Conservation (phyloP, 2,888 invertebrate species). For the Lithosia quadra region DNA sequence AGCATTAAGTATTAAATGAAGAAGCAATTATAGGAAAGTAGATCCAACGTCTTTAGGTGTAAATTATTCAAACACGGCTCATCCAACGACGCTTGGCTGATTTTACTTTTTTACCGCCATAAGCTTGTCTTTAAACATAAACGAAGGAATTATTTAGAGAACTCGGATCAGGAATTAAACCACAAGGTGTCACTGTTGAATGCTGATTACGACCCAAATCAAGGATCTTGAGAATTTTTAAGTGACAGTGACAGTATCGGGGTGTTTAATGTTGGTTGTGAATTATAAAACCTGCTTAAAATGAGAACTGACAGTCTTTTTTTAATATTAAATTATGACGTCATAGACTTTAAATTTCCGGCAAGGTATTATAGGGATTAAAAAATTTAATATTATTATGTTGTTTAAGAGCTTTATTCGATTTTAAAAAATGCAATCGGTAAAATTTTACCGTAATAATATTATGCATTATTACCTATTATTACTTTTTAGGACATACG, state of each 20-base stretch:
- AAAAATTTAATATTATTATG: neutral
- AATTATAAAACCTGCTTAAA: constrained; percentile 37
- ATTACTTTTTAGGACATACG: no score
- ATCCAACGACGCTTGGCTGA: constrained; percentile 72
- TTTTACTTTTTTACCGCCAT: constrained; percentile 75
- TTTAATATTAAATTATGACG: constrained; percentile 8
- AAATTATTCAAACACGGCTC: constrained; percentile 83
- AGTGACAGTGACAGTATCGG: constrained; percentile 51
- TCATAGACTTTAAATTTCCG: constrained; percentile 13
- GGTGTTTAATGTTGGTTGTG: constrained; percentile 37
- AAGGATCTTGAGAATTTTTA: constrained; percentile 50
- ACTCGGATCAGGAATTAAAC: constrained; percentile 71
- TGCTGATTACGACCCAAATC: constrained; percentile 62
- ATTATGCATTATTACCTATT: no score
- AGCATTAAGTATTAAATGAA: constrained; percentile 19
- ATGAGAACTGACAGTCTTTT: constrained; percentile 18
- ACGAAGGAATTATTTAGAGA: constrained; percentile 75
- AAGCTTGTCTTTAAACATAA: constrained; percentile 76
- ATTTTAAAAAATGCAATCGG: no score
- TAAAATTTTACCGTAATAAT: no score
- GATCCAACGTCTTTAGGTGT: constrained; percentile 80
- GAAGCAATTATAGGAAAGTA: constrained; percentile 50
- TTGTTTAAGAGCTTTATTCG: no score
- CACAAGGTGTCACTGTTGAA: constrained; percentile 65
- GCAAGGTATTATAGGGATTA: neutral